Evolutionary conservation across 2,888 invertebrate genomes (phyloP), one percentile per base, ranked within the genome.

Genomic region (Amiota minor): DNA sequence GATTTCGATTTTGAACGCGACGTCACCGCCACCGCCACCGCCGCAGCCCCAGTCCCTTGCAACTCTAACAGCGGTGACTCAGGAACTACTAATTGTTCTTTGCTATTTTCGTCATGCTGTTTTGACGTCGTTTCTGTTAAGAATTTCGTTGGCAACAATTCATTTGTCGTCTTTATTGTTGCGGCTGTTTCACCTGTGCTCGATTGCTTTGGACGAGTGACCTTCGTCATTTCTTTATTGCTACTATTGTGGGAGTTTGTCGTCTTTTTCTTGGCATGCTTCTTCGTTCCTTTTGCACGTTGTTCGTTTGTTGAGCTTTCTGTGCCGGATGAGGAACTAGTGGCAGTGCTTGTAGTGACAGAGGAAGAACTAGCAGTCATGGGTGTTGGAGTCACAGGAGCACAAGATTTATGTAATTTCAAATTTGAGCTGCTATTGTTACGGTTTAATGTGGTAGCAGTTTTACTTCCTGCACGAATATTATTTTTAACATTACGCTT

Each of bases 261-360:
- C 16, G 78, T 74, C 76, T 86, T 87, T 76, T 88, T 88, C 78
- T 87, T 87, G 56, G 73, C 74, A 56, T 76, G 79, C 75, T 85
- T 88, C 68, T 74, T 79, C 46, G 77, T 75, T 35, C 77, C 78
- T 72, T 85, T 87, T 71, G 70, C 75, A 12, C 80, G 81, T 75
- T 78, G 81, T 56, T 88, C 88, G 71, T 82, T 59, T 20, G 59
- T 20, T 9, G 79, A 79, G 78, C 81, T 87, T 67, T 89, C 89
- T 89, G 90, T 77, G 88, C 90, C 74, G 79, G 79, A 83, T 74
- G 85, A 86, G 75, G 78, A 62, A 72, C 74, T 59, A 71, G 92
- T 91, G 23, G 89, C 84, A 47, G 72, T 70, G 45, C 67, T 65
- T 1, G 68, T 69, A 20, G 69, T 72, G 47, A 9, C 61, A 64